Evolutionary conservation across 2,888 invertebrate genomes (phyloP).

Genomic region (Brachyptera risi): DNA sequence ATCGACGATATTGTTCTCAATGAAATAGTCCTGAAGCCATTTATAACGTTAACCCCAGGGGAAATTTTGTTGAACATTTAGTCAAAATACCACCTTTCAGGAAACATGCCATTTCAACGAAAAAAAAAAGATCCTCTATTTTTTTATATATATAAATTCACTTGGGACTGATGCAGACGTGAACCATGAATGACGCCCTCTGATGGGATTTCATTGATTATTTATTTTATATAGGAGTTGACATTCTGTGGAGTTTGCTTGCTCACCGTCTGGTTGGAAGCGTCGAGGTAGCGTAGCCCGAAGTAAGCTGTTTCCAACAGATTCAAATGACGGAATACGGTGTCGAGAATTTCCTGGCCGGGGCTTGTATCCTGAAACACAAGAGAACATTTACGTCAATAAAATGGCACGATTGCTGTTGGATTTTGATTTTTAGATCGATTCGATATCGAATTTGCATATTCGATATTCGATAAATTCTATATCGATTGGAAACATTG

Average conservation of each 20-base stretch:
- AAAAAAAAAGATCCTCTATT: background rate
- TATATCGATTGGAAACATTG: too few species aligned
- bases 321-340: conserved; percentile 89
- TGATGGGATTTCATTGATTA: conserved; percentile 15
- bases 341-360: conserved; percentile 87
- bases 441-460: too few species aligned
- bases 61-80: conserved; percentile 9
- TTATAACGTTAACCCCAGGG: background rate
- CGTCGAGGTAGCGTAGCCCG: conserved; percentile 88
- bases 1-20: too few species aligned
- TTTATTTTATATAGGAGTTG: conserved; percentile 18
- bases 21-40: too few species aligned
- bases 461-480: too few species aligned
- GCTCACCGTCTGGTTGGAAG: conserved; percentile 89
- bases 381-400: conserved; percentile 33
- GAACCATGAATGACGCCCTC: background rate
- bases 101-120: conserved; percentile 2
- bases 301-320: conserved; percentile 95
- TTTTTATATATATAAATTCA: background rate
- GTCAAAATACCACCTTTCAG: conserved; percentile 7
- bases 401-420: background rate
- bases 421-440: too few species aligned
- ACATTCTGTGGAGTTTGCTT: too few species aligned
- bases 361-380: conserved; percentile 80
- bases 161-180: background rate